These are phyloP conservation scores for Pimephales promelas DNA, from an alignment of 2,113 vertebrate species.

Conservation along the genomic window DNA sequence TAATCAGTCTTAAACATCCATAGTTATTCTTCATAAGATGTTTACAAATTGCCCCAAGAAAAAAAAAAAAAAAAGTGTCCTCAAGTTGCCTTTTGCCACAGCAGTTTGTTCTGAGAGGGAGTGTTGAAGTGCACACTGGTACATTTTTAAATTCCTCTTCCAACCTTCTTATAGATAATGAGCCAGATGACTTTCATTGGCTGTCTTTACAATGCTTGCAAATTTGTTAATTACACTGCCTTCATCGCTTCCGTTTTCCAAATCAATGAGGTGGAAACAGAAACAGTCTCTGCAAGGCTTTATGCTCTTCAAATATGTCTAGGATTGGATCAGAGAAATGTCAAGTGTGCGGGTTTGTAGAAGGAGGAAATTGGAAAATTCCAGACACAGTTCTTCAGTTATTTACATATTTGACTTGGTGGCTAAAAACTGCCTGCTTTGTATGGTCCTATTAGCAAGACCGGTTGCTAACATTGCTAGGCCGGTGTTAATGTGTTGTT, in stretches of 20 bases:
- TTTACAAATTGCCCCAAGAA: neutral
- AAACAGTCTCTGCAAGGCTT: conserved; percentile 35
- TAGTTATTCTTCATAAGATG: neutral
- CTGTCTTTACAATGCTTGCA: conserved; percentile 34
- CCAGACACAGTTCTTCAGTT: conserved; percentile 24
- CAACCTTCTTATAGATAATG: conserved; percentile 38
- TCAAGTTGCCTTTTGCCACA: neutral
- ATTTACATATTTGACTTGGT: conserved; percentile 41
- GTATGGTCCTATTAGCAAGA: conserved; percentile 28
- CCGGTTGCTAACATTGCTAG: neutral
- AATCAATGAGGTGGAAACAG: conserved; percentile 40
- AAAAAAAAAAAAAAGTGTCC: neutral
- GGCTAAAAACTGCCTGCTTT: conserved; percentile 25
- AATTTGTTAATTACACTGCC: conserved; percentile 44
- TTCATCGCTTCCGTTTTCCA: conserved; percentile 28
- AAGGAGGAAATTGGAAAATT: conserved; percentile 43
- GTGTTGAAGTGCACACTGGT: neutral
- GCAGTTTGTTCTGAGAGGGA: neutral
- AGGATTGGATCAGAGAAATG: conserved; percentile 39
- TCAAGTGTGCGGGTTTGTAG: conserved; percentile 39
- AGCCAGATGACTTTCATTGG: conserved; percentile 25
- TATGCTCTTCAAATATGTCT: conserved; percentile 29
- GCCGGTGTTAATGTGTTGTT: conserved; percentile 16
- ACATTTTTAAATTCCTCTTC: conserved; percentile 14
- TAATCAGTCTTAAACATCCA: neutral